Percentiles rank a stretch among this genome's conserved stretches.
Conservation (phyloP, 2,888 invertebrate species). For the Fragum fragum region DNA sequence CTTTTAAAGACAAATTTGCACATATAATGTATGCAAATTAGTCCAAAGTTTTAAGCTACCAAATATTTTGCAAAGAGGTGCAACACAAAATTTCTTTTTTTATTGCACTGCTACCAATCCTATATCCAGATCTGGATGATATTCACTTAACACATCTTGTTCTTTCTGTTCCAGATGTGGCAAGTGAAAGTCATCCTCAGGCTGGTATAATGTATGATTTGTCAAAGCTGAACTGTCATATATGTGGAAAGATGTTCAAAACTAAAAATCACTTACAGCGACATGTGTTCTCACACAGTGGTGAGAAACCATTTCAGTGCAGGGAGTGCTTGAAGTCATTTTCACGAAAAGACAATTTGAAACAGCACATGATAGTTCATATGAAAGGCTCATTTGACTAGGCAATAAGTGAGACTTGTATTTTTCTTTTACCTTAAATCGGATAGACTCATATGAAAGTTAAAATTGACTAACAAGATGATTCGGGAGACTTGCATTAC, state of each 20-base stretch:
- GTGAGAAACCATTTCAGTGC: slow-evolving; percentile 30
- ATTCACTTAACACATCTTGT: neutral
- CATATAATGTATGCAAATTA: no score
- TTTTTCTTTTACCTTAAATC: no score
- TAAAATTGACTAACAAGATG: no score
- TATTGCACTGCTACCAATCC: no score
- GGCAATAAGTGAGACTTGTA: no score
- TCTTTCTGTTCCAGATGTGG: slow-evolving; percentile 1
- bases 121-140: no score
- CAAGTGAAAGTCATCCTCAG: neutral
- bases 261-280: slow-evolving; percentile 15
- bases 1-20: no score
- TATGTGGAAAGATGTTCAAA: slow-evolving; percentile 20
- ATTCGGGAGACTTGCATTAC: no score
- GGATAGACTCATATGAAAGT: no score
- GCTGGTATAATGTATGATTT: neutral
- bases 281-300: slow-evolving; percentile 24
- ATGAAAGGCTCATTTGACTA: neutral
- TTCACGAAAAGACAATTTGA: neutral
- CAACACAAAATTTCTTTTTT: no score
- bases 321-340: slow-evolving; percentile 22
- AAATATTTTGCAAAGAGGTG: no score
- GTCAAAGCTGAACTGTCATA: neutral
- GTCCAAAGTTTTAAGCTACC: no score
- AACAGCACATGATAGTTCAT: slow-evolving; percentile 14